Conservation (phyloP, 92 coral and sea anemone species). For the Palythoa grandis region DNA sequence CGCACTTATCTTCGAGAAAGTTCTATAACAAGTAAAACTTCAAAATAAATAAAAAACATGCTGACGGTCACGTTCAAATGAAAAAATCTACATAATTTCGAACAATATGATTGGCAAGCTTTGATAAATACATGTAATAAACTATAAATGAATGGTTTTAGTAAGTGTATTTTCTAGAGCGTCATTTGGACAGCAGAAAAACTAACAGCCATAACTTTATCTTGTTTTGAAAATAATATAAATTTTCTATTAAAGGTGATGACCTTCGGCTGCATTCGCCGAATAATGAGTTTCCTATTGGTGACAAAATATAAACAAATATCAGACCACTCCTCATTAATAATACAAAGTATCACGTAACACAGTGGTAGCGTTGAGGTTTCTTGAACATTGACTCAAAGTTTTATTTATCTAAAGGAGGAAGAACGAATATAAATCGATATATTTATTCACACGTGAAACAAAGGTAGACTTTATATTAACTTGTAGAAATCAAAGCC, state of each 20-base stretch:
- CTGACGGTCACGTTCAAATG: not conserved
- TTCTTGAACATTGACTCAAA: not conserved
- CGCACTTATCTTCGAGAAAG: too few relatives aligned
- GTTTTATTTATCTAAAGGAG: not conserved
- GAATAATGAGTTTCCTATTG: slow-evolving; percentile 17
- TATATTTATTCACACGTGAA: not conserved
- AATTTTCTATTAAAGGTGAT: slow-evolving; percentile 7
- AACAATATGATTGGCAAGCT: not conserved
- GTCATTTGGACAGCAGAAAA: not conserved
- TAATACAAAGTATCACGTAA: slow-evolving; percentile 33
- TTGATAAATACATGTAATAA: not conserved
- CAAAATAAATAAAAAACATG: not conserved
- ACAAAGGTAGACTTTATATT: not conserved
- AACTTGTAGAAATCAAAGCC: not conserved
- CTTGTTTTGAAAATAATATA: slow-evolving; percentile 9
- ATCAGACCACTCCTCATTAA: slow-evolving; percentile 1
- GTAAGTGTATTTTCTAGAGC: not conserved
- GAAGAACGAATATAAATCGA: not conserved
- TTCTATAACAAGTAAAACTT: too few relatives aligned
- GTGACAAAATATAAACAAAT: slow-evolving; percentile 32
- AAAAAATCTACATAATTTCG: not conserved
- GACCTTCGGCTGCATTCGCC: slow-evolving; percentile 10
- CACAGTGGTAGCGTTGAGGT: slow-evolving; percentile 10
- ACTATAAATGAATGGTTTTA: not conserved
- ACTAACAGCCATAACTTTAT: not conserved